Base-by-base conservation (phyloP, 2,888 invertebrate genomes). In the Melipona beecheii region DNA sequence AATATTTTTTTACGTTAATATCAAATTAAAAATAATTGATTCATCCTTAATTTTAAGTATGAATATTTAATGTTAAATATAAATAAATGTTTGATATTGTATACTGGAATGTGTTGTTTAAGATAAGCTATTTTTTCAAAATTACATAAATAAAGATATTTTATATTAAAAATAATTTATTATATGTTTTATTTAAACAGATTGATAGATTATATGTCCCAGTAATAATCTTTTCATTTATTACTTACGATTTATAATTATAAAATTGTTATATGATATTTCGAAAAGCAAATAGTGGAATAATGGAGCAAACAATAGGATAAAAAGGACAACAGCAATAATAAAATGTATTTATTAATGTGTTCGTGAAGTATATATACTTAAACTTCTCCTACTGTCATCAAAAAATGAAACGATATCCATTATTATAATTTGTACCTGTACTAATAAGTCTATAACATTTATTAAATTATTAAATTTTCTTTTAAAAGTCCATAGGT, bases 51-150 rank as follows among this genome's bases (percentile, higher is more conserved):
- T 62, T 52, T 31, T 73, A 73, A 70, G 21, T 36, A 70, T 31
- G n/a, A 70, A 2, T 52, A 31, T 31, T 64, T 73, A 66, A 27
- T 9, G 19, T 27, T 66, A 43, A 75, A 54, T 75, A 66, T 43
- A 75, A 75, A 43, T 64, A 75, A 75, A 66, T 66, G 27, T 75
- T 66, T 56, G 24, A 66, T 66, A 66, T 21, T 19, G n/a, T 75
- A 13, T 66, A 24, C 36, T 52, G 50, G 11, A 43, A 4, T 56
- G 24, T 65, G 4, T 75, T 54, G 24, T 36, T 43, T 24, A 58
- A 24, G 24, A 49, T 13, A 31, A 64, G 21, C 13, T 31, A 64
- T 64, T 64, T 11, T 27, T 21, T 64, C 21, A 36, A 15, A 17
- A 27, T 64, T 31, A 31, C 19, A 13, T 64, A 64, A 64, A 64